These are phyloP conservation scores for Rhodinocichla rosea DNA, from an alignment of 2,113 vertebrate genomes.

Conservation along the genomic window DNA sequence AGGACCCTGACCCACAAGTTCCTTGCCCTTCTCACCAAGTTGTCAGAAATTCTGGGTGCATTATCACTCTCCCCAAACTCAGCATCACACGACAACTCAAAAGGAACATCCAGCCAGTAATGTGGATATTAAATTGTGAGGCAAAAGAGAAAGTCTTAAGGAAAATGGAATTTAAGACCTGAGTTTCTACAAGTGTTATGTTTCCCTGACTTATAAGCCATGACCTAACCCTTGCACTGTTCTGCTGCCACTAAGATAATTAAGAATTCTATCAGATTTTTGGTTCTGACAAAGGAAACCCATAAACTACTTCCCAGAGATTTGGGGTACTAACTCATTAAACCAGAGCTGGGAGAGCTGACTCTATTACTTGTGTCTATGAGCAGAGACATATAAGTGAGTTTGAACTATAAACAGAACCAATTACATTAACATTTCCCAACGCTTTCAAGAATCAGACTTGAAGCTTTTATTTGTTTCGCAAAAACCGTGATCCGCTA, in stretches of 20 bases:
- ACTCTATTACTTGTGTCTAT: neutral
- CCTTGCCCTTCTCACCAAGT: neutral
- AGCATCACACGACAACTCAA: rapidly evolving
- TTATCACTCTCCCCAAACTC: neutral
- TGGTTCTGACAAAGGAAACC: neutral
- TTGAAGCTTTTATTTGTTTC: slow-evolving; percentile 39
- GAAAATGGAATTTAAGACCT: neutral
- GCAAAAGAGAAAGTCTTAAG: neutral
- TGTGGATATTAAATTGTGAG: rapidly evolving
- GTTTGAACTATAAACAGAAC: slow-evolving; percentile 56
- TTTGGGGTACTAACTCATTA: neutral
- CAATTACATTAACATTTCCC: slow-evolving; percentile 59
- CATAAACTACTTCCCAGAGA: neutral
- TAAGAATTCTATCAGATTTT: neutral
- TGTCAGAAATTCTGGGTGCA: neutral
- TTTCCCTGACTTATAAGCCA: neutral
- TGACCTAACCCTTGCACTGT: neutral
- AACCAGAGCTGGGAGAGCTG: neutral
- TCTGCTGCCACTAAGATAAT: neutral
- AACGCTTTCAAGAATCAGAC: slow-evolving; percentile 45
- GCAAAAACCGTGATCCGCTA: neutral
- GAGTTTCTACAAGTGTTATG: neutral
- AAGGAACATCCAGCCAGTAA: neutral
- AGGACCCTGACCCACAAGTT: neutral
- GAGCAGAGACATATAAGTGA: neutral